Evolutionary conservation across 2,888 invertebrate species (phyloP), one percentile per base, ranked within the genome.

Genomic region (Amiota minor): DNA sequence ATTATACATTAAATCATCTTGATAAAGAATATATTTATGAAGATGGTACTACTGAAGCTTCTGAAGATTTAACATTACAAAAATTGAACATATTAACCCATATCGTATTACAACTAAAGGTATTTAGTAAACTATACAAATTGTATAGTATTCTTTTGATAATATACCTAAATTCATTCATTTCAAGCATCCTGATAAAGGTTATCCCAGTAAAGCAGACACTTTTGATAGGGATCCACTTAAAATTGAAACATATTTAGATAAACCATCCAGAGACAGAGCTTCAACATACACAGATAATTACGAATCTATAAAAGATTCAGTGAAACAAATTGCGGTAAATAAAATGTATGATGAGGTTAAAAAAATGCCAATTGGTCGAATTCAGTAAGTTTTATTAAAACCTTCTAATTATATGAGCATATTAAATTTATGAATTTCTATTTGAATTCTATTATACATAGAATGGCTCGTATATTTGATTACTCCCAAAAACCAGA

Each of bases 281-380:
- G 11, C 18, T 18, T 23, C 23, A 1, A 61, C 12, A 12, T 61
- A 11, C 35, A 14, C 10, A 3, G 11, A 18, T 14, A 12, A 9
- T 23, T 20, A 12, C 14, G 10, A 23, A 14, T 61, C 14, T 61
- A 61, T 14, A 18, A 14, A 86, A 71, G 86, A 83, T 74, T 86
- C 87, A 74, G 87, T 88, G 56, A 81, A 87, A 9, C 82, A 80
- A 1, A 85, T 86, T 74, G 86, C 87, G 0, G 87, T 95, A 83
- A 92, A 92, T 3, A 93, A 94, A 84, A 95, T 96, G 94, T 92
- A 93, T 68, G 92, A 93, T 56, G 94, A 94, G 78, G 94, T 96
- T 75, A 93, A 95, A 78, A 92, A 93, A 77, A 95, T 96, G 94
- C 94, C 95, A 6, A 92, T 95, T 77, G 94, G 94, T 76, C 95